A percentile compares a stretch with the other conserved stretches of the same genome.
Conservation (phyloP, 2,888 invertebrate species). For the Lithophane semibrunnea region DNA sequence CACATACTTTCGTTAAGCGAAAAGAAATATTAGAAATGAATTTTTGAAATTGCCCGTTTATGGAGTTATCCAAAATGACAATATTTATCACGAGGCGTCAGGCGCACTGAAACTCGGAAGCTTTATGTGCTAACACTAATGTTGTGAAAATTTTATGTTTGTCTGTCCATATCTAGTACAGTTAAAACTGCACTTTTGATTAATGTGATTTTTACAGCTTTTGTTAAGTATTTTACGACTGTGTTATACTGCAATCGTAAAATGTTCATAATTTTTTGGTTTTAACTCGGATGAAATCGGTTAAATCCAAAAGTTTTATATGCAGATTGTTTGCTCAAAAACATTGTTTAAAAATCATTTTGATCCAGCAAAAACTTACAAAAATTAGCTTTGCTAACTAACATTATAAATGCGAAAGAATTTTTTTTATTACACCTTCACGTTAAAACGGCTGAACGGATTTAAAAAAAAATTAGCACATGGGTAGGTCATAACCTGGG, state of each 20-base stretch:
- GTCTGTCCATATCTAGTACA: constrained; percentile 18
- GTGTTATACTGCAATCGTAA: constrained; percentile 1
- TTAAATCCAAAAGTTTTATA: background rate
- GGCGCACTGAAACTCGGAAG: constrained; percentile 60
- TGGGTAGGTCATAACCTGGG: too few species aligned
- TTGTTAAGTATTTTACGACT: constrained; percentile 19
- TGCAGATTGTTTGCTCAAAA: background rate
- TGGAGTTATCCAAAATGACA: constrained; percentile 70
- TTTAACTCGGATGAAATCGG: background rate
- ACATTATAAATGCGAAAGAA: too few species aligned
- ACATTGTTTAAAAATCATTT: background rate
- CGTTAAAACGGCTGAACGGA: too few species aligned
- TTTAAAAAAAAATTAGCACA: too few species aligned
- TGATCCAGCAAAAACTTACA: background rate
- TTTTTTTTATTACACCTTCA: too few species aligned
- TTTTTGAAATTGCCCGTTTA: constrained; percentile 60
- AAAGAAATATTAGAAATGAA: constrained; percentile 35
- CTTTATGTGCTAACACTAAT: constrained; percentile 28
- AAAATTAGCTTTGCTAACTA: background rate
- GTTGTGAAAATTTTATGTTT: constrained; percentile 32
- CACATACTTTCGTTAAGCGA: background rate
- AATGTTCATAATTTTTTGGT: background rate
- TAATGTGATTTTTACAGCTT: constrained; percentile 32
- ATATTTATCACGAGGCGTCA: constrained; percentile 76
- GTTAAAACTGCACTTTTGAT: constrained; percentile 45